Percentiles rank a stretch among this genome's conserved stretches.
These are phyloP conservation scores for Mastomys natalensis DNA, from an alignment of 2,113 vertebrate genomes.

Conservation along the genomic window DNA sequence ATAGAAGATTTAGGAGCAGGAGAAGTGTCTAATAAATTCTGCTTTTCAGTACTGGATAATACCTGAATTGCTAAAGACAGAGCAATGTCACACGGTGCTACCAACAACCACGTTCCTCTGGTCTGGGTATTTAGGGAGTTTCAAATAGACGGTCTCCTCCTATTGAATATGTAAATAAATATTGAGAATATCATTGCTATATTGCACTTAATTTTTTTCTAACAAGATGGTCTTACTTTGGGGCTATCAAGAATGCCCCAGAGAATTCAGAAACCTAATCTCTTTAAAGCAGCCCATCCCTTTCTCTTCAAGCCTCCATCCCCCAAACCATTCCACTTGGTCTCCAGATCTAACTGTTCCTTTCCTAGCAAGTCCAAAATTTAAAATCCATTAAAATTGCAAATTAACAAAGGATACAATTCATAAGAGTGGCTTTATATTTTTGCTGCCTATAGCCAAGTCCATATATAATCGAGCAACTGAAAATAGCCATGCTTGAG, in stretches of 20 bases:
- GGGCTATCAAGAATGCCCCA: background rate
- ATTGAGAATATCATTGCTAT: background rate
- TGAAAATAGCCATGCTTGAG: constrained; percentile 59
- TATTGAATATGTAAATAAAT: constrained; percentile 27
- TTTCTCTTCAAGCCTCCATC: background rate
- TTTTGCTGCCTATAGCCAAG: constrained; percentile 49
- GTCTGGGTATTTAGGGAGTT: background rate
- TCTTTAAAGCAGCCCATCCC: background rate
- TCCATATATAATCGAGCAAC: constrained; percentile 57
- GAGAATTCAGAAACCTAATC: constrained; percentile 23
- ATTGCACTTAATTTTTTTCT: constrained; percentile 19
- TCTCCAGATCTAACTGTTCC: background rate
- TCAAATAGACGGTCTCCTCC: background rate
- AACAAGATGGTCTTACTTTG: background rate
- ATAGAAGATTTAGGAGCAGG: background rate
- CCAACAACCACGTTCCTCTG: background rate
- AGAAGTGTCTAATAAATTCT: background rate
- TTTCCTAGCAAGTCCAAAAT: constrained; percentile 30
- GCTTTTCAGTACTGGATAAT: background rate
- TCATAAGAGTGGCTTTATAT: constrained; percentile 53
- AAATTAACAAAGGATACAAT: constrained; percentile 49
- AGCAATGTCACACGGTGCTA: background rate
- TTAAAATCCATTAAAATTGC: constrained; percentile 41
- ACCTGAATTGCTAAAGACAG: background rate
- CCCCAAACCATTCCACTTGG: background rate